These are phyloP conservation scores for Creontiades dilutus DNA, from an alignment of 2,888 invertebrate genomes.

Conservation along the genomic window DNA sequence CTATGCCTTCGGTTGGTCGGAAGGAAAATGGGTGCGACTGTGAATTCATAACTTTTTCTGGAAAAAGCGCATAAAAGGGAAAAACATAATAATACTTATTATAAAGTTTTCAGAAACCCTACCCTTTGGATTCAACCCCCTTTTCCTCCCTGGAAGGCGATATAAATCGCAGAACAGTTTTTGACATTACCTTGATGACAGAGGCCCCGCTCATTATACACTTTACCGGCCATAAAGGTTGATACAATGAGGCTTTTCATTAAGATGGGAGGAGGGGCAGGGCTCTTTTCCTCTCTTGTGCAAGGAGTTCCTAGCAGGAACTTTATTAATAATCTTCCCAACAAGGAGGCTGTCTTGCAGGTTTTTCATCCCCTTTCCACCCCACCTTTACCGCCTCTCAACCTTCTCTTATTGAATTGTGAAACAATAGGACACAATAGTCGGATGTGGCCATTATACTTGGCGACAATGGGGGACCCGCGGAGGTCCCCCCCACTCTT, in stretches of 20 bases:
- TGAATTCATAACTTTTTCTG: not conserved
- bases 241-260: constrained; percentile 76
- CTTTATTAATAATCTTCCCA: constrained; percentile 73
- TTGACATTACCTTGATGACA: constrained; percentile 67
- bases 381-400: constrained; percentile 1
- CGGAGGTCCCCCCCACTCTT: constrained; percentile 40
- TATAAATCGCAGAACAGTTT: constrained; percentile 62
- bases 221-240: constrained; percentile 73
- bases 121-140: not conserved
- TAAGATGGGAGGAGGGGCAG: constrained; percentile 63
- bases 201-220: constrained; percentile 71
- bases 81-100: not conserved
- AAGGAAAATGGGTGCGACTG: not conserved
- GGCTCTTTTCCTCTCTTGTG: constrained; percentile 51
- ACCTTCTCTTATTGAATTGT: constrained; percentile 73
- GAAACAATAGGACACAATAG: constrained; percentile 75
- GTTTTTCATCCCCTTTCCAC: constrained; percentile 69
- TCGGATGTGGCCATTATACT: constrained; percentile 75
- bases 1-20: too few species aligned
- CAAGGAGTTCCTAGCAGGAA: constrained; percentile 71
- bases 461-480: constrained; percentile 72
- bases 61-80: not conserved
- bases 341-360: constrained; percentile 72
- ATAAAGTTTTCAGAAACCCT: constrained; percentile 3
- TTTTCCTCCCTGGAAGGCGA: constrained; percentile 32